These are phyloP conservation scores for Molossus alvarezi DNA, from an alignment of 2,797 vertebrate species.

Conservation along the genomic window DNA sequence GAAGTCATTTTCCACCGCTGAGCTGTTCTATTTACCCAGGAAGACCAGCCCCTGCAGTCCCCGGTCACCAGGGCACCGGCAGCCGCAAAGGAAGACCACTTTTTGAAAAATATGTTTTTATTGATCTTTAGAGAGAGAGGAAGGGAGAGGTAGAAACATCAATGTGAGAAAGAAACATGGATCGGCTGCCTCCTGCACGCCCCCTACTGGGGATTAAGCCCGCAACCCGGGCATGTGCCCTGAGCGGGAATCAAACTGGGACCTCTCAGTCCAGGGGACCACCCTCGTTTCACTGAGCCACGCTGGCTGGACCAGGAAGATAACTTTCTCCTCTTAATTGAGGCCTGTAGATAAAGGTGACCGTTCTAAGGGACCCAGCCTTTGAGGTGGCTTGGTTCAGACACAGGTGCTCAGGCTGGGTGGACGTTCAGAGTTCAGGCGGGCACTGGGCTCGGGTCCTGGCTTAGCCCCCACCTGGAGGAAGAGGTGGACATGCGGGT, in stretches of 20 bases:
- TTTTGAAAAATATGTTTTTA: background rate
- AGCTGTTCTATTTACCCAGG: background rate
- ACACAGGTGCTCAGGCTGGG: fast-evolving
- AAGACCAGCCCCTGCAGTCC: background rate
- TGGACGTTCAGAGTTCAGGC: fast-evolving
- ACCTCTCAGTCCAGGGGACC: too few species aligned
- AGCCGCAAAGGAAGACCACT: background rate
- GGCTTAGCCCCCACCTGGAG: background rate
- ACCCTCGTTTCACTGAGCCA: too few species aligned
- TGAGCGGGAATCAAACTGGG: too few species aligned
- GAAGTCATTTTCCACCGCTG: background rate
- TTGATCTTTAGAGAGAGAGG: too few species aligned
- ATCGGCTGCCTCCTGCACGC: too few species aligned
- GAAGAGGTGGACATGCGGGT: fast-evolving
- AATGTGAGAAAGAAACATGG: too few species aligned
- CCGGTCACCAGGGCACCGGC: background rate
- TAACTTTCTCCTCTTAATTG: fast-evolving
- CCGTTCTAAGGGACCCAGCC: background rate
- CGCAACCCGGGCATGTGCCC: too few species aligned
- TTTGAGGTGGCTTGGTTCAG: fast-evolving
- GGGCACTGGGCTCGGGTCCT: background rate
- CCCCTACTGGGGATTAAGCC: too few species aligned
- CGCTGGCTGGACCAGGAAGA: background rate
- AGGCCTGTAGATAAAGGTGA: background rate
- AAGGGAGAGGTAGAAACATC: too few species aligned